Evolutionary conservation across 2,888 invertebrate species (phyloP).

Genomic region (Leucoptera coffeella): DNA sequence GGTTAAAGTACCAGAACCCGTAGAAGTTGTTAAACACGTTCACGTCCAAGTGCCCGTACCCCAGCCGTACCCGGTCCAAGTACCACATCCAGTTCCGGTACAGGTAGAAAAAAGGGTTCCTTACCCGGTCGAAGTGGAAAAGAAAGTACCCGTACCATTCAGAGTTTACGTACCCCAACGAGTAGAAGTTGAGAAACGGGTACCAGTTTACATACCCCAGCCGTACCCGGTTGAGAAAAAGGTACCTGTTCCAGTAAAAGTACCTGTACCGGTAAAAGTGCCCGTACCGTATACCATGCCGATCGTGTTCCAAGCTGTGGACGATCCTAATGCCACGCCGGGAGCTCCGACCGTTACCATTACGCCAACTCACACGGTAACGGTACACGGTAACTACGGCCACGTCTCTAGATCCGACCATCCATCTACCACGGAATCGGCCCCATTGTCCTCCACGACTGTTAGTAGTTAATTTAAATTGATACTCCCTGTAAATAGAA

Average conservation of each 20-base stretch:
- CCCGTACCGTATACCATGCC: slow-evolving; percentile 25
- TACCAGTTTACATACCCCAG: slow-evolving; percentile 19
- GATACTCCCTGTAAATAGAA: too few relatives aligned
- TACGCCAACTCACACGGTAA: slow-evolving; percentile 17
- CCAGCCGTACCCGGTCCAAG: slow-evolving; percentile 46
- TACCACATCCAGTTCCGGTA: slow-evolving; percentile 45
- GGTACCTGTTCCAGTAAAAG: slow-evolving; percentile 23
- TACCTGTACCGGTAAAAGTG: slow-evolving; percentile 10
- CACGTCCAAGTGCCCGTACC: slow-evolving; percentile 30
- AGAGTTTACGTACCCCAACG: slow-evolving; percentile 9
- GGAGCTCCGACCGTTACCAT: slow-evolving; percentile 6
- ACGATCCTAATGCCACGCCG: slow-evolving; percentile 9
- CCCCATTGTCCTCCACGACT: neutral
- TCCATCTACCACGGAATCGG: slow-evolving; percentile 6
- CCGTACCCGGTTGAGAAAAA: slow-evolving; percentile 28
- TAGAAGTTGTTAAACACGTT: slow-evolving; percentile 35
- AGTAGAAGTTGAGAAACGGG: slow-evolving; percentile 29
- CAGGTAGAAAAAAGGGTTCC: slow-evolving; percentile 38
- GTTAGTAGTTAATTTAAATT: too few relatives aligned
- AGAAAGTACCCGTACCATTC: slow-evolving; percentile 25
- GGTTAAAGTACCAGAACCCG: slow-evolving; percentile 35
- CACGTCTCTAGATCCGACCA: slow-evolving; percentile 27
- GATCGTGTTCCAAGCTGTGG: slow-evolving; percentile 12
- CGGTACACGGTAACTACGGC: slow-evolving; percentile 22
- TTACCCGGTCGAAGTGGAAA: slow-evolving; percentile 41